Conservation (phyloP, 2,113 vertebrate species). For the Deroptyus accipitrinus region DNA sequence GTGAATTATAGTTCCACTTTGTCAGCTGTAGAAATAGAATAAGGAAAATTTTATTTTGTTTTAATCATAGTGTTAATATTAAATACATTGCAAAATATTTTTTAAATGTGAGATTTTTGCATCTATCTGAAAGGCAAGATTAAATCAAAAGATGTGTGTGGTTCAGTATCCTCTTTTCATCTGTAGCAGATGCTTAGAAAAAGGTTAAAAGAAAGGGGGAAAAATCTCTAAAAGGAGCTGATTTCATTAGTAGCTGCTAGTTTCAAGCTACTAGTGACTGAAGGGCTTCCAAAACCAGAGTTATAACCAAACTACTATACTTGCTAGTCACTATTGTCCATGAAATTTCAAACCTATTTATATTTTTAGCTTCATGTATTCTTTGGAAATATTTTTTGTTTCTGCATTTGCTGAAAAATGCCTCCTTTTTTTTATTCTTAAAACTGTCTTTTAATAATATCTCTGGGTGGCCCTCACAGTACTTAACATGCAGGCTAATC, state of each 20-base stretch:
- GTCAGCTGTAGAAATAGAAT: background rate
- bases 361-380: background rate
- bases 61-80: background rate
- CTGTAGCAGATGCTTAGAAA: background rate
- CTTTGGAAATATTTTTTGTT: background rate
- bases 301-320: background rate
- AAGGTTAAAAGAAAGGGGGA: background rate
- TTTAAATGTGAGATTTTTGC: background rate
- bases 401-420: background rate
- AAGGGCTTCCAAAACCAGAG: background rate
- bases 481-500: background rate
- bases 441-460: background rate
- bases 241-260: background rate
- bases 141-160: background rate
- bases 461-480: background rate
- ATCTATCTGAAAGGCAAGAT: background rate
- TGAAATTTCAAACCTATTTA: background rate
- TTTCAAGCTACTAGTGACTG: background rate
- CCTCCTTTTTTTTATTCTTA: background rate
- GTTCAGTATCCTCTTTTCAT: background rate
- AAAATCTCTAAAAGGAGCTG: background rate
- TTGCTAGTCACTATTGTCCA: background rate
- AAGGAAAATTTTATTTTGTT: background rate
- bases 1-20: background rate
- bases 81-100: background rate